phyloP scores from a whole-genome alignment of 2,888 invertebrate genomes.

The Lottia gigantea region DNA sequence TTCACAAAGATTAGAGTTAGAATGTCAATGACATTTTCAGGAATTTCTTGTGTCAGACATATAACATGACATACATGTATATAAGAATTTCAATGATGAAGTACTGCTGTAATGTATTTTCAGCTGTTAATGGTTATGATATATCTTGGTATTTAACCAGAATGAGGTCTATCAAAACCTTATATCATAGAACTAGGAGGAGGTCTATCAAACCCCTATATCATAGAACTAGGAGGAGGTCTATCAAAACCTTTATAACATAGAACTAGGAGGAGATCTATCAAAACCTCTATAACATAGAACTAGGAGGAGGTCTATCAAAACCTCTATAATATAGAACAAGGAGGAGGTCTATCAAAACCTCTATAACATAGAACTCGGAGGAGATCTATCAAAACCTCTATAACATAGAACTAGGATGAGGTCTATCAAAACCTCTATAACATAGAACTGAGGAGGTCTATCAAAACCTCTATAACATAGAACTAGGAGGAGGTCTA shows the following conservation, averaged over 20 bases:
- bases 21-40: too few species aligned
- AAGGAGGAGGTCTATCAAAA: conserved; percentile 27
- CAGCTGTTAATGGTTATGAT: too few species aligned
- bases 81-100: background rate
- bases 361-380: conserved; percentile 30
- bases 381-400: conserved; percentile 37
- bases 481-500: too few species aligned
- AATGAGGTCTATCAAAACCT: conserved; percentile 22
- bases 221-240: conserved; percentile 19
- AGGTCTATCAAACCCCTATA: conserved; percentile 5
- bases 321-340: conserved; percentile 1
- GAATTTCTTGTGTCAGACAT: background rate
- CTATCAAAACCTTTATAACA: conserved; percentile 34
- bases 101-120: background rate
- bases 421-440: too few species aligned
- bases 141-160: conserved; percentile 12
- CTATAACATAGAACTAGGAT: conserved; percentile 9
- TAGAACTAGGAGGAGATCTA: conserved; percentile 27
- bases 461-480: too few species aligned
- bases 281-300: conserved; percentile 31
- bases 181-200: conserved; percentile 31
- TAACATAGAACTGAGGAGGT: too few species aligned
- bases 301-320: too few species aligned
- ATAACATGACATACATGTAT: too few species aligned
- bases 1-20: background rate